phyloP scores from a whole-genome alignment of 2,113 vertebrate genomes.

The Chinchilla lanigera region DNA sequence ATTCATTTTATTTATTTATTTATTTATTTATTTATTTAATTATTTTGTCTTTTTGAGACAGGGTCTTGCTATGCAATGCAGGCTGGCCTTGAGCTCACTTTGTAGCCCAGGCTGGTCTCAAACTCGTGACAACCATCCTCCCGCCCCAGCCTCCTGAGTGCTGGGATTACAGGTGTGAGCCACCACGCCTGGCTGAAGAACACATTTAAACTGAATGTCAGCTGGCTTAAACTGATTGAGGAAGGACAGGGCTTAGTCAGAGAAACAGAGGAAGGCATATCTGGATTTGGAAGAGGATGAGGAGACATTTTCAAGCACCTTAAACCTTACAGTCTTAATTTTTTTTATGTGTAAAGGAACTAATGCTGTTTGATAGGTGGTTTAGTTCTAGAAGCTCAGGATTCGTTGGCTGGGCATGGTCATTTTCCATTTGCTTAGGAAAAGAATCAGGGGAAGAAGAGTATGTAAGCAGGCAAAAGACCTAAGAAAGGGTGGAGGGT shows the following conservation, averaged over 20 bases:
- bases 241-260: neutral
- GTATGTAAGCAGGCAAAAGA: neutral
- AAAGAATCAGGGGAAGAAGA: neutral
- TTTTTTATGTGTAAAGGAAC: neutral
- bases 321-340: neutral
- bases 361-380: constrained; percentile 26
- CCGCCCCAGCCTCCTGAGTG: too few relatives aligned
- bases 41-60: too few relatives aligned
- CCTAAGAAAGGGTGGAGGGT: neutral
- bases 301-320: neutral
- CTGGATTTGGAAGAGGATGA: constrained; percentile 33
- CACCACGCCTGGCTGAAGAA: too few relatives aligned
- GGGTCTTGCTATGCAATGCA: too few relatives aligned
- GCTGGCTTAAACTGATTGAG: neutral
- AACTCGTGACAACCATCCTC: too few relatives aligned
- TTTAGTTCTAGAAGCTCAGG: neutral
- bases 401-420: neutral
- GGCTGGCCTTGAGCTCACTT: too few relatives aligned
- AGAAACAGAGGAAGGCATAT: neutral
- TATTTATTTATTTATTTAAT: too few relatives aligned
- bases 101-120: too few relatives aligned
- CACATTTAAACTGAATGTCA: neutral
- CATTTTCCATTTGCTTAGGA: neutral
- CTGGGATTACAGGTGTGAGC: too few relatives aligned
- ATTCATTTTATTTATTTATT: too few relatives aligned